A percentile compares a stretch with the other conserved stretches of the same genome.
These are phyloP conservation scores for Torymus texanus DNA, from an alignment of 2,888 invertebrate species.

Conservation along the genomic window DNA sequence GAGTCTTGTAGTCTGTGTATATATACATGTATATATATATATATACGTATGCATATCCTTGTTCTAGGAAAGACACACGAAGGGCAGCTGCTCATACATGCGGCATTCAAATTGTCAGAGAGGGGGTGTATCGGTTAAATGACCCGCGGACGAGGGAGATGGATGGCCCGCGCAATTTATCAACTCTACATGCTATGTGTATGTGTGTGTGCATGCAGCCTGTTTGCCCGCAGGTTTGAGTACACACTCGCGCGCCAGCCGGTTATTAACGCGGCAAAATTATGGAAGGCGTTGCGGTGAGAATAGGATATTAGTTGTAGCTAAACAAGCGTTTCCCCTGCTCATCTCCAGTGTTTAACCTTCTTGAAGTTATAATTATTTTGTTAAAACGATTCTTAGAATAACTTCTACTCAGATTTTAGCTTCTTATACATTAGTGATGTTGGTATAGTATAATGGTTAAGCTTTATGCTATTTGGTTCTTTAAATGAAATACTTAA, in stretches of 20 bases:
- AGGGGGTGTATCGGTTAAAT: constrained; percentile 2
- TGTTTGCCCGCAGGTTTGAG: background rate
- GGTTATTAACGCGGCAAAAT: background rate
- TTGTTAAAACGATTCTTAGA: background rate
- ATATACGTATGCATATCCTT: constrained; percentile 4
- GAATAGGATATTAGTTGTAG: no score
- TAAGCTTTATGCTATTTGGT: no score
- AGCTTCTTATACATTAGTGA: no score
- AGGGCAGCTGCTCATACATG: background rate
- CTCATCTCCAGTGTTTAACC: no score
- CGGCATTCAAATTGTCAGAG: background rate
- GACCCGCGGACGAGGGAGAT: background rate
- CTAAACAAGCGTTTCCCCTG: no score
- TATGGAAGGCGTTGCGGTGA: background rate
- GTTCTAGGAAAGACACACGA: background rate
- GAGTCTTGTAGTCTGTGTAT: no score
- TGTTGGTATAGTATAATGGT: no score
- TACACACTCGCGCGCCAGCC: background rate
- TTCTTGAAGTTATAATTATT: background rate
- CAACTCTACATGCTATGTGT: background rate
- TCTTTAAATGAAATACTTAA: no score
- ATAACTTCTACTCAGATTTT: background rate
- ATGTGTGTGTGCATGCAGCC: background rate
- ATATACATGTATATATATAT: no score
- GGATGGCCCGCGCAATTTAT: constrained; percentile 6